A percentile compares a stretch with the other conserved stretches of the same genome.
phyloP scores from a whole-genome alignment of 2,888 invertebrate genomes.

The Acleris holmiana region DNA sequence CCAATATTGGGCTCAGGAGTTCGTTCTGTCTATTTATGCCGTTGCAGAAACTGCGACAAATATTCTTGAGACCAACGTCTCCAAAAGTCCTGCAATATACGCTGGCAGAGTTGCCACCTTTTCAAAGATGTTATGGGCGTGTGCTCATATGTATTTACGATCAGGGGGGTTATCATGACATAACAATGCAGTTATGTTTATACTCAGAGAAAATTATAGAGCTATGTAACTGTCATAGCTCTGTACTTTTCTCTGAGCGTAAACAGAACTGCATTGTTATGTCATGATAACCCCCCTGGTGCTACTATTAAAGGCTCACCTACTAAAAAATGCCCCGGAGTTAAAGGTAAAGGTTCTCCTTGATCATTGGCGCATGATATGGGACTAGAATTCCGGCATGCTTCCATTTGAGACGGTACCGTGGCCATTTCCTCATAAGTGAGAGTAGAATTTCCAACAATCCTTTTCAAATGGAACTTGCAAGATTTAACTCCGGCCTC shows the following conservation, averaged over 20 bases:
- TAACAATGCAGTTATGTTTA: too few species aligned
- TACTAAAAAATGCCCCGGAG: conserved; percentile 22
- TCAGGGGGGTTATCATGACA: too few species aligned
- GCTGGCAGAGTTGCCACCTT: conserved; percentile 17
- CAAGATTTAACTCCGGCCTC: conserved; percentile 3
- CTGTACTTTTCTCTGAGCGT: too few species aligned
- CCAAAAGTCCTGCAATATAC: conserved; percentile 26
- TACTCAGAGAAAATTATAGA: too few species aligned
- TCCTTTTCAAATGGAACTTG: conserved; percentile 13
- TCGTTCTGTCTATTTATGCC: conserved; percentile 7
- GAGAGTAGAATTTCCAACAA: conserved; percentile 16
- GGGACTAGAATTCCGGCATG: conserved; percentile 34
- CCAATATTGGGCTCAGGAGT: conserved; percentile 9
- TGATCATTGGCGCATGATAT: conserved; percentile 6
- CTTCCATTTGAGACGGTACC: conserved; percentile 26
- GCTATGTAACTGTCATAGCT: too few species aligned
- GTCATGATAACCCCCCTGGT: too few species aligned
- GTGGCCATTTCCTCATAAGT: conserved; percentile 25
- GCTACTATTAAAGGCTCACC: conserved; percentile 12
- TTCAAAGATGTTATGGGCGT: neutral
- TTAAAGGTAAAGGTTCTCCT: conserved; percentile 12
- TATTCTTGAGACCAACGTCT: conserved; percentile 22
- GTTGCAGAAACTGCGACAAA: neutral
- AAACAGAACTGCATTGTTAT: too few species aligned
- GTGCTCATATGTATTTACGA: neutral